Evolutionary conservation across 2,888 invertebrate genomes (phyloP).

Genomic region (Malthinus seriepunctatus): DNA sequence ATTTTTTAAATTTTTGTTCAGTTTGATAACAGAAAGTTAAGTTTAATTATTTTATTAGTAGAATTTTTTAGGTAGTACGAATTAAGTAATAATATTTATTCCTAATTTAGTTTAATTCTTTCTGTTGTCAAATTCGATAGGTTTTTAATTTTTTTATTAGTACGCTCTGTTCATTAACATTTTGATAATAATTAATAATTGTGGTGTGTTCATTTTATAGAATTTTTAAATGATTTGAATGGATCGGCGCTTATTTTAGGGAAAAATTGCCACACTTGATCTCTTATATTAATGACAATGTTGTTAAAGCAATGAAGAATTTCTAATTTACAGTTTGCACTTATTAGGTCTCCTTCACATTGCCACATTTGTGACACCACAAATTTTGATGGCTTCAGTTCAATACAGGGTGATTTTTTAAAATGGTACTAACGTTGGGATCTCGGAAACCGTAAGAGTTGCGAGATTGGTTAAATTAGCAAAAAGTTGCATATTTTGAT

Average conservation of each 20-base stretch:
- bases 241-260: slow-evolving; percentile 5
- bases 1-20: slow-evolving; percentile 23
- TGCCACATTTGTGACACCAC: too few relatives aligned
- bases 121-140: slow-evolving; percentile 21
- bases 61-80: slow-evolving; percentile 14
- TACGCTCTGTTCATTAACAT: not conserved
- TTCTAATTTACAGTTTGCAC: not conserved
- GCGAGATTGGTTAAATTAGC: too few relatives aligned
- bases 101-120: slow-evolving; percentile 12
- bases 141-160: not conserved
- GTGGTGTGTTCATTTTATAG: slow-evolving; percentile 26
- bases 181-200: not conserved
- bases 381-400: too few relatives aligned
- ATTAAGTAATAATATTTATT: slow-evolving; percentile 24
- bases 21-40: slow-evolving; percentile 26
- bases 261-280: slow-evolving; percentile 23
- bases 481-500: too few relatives aligned
- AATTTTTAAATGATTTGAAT: slow-evolving; percentile 24
- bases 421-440: too few relatives aligned
- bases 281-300: slow-evolving; percentile 8
- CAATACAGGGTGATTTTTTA: too few relatives aligned
- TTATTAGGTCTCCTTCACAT: not conserved
- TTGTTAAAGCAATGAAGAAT: not conserved
- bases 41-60: slow-evolving; percentile 18
- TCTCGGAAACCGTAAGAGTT: too few relatives aligned